A percentile compares a stretch with the other conserved stretches of the same genome.
These are phyloP conservation scores for Teleiodes luculella DNA, from an alignment of 2,888 invertebrate genomes.

Conservation along the genomic window DNA sequence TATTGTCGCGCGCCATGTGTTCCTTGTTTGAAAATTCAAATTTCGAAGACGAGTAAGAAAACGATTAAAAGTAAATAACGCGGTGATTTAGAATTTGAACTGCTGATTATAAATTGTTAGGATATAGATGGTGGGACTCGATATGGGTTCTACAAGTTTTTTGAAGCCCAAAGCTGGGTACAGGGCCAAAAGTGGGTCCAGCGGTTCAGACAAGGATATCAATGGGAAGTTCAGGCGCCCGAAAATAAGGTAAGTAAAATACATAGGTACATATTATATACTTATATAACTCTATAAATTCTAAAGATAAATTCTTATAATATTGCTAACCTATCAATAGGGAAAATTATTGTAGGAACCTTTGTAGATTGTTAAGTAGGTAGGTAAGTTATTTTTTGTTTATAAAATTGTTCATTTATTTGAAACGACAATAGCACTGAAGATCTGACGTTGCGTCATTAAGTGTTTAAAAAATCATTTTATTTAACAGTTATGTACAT, in stretches of 20 bases:
- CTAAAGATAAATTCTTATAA: too few species aligned
- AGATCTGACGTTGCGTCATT: too few species aligned
- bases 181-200: constrained; percentile 65
- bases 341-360: too few species aligned
- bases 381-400: too few species aligned
- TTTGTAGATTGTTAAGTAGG: too few species aligned
- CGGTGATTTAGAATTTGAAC: background rate
- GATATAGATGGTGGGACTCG: constrained; percentile 16
- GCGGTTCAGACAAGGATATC: constrained; percentile 69
- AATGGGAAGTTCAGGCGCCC: constrained; percentile 62
- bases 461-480: too few species aligned
- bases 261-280: background rate
- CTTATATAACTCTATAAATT: too few species aligned
- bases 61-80: background rate
- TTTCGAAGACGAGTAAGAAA: constrained; percentile 29
- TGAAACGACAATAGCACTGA: too few species aligned
- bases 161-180: constrained; percentile 60
- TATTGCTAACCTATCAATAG: too few species aligned
- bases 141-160: constrained; percentile 73
- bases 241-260: constrained; percentile 56
- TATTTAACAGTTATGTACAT: too few species aligned
- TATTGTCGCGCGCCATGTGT: constrained; percentile 41
- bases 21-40: constrained; percentile 27
- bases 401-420: too few species aligned
- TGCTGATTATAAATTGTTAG: background rate